Conservation (phyloP, 2,797 vertebrate species). For the Pyrocephalus nanus region DNA sequence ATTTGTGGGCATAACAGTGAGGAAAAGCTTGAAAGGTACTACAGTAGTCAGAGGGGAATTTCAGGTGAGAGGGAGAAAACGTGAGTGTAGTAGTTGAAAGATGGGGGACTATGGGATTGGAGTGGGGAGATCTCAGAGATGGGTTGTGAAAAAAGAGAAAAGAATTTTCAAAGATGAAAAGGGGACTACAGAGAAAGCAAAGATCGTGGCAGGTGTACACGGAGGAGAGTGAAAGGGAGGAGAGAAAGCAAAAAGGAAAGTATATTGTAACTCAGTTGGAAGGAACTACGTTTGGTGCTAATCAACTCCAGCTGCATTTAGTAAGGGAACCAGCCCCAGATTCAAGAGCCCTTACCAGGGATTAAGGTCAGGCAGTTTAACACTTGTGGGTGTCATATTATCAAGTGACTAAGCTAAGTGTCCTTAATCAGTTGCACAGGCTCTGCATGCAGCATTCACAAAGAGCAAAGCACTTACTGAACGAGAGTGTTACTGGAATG, state of each 20-base stretch:
- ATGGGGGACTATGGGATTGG: rapidly evolving
- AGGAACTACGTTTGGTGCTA: not conserved
- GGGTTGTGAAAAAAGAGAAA: not conserved
- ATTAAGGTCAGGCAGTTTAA: not conserved
- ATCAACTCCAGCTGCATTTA: not conserved
- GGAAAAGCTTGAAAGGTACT: not conserved
- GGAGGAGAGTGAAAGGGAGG: not conserved
- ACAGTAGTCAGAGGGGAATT: not conserved
- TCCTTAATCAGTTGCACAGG: not conserved
- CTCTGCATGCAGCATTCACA: not conserved
- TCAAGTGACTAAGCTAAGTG: not conserved
- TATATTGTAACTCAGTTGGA: not conserved
- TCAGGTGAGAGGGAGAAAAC: not conserved
- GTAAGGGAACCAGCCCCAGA: not conserved
- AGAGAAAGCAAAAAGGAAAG: not conserved
- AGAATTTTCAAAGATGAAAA: not conserved
- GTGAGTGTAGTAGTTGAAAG: not conserved
- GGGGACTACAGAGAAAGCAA: rapidly evolving
- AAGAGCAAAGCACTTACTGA: not conserved
- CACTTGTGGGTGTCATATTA: not conserved
- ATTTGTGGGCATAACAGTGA: not conserved
- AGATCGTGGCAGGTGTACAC: not conserved
- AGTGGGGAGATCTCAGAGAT: not conserved
- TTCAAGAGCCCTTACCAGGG: not conserved
- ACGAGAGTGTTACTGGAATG: not conserved